Evolutionary conservation across 2,113 vertebrate genomes (phyloP).

Genomic region (Anguilla rostrata): DNA sequence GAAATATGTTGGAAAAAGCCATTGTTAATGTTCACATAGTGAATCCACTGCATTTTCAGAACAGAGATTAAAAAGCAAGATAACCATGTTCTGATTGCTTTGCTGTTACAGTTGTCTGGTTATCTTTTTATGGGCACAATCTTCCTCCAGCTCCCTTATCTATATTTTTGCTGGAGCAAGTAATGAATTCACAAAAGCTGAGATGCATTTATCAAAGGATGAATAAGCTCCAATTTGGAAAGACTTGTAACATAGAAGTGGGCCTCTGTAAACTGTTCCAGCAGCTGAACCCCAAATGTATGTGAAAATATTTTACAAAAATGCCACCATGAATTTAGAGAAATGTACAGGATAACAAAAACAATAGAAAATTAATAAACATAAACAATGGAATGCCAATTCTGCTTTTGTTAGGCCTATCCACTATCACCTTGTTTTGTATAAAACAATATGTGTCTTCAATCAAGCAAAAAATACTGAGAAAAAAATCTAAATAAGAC

Average conservation of each 20-base stretch:
- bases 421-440: not conserved
- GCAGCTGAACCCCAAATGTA: not conserved
- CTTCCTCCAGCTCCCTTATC: not conserved
- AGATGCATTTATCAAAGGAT: not conserved
- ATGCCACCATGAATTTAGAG: not conserved
- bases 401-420: not conserved
- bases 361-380: not conserved
- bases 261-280: not conserved
- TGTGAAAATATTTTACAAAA: not conserved
- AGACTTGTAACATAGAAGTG: not conserved
- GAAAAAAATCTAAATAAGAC: conserved; percentile 56
- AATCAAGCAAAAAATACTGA: not conserved
- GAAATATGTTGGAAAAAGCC: not conserved
- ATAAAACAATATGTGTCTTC: not conserved
- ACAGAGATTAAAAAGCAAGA: not conserved
- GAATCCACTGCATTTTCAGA: not conserved
- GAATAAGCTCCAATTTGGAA: not conserved
- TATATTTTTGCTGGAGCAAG: not conserved
- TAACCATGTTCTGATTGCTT: not conserved
- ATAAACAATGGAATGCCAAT: no score
- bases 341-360: not conserved
- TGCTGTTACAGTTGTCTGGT: not conserved
- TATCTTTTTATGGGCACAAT: not conserved
- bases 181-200: not conserved
- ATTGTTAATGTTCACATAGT: conserved; percentile 1